phyloP scores from a whole-genome alignment of 2,797 vertebrate genomes.

The Poeciliopsis paucimaculata region DNA sequence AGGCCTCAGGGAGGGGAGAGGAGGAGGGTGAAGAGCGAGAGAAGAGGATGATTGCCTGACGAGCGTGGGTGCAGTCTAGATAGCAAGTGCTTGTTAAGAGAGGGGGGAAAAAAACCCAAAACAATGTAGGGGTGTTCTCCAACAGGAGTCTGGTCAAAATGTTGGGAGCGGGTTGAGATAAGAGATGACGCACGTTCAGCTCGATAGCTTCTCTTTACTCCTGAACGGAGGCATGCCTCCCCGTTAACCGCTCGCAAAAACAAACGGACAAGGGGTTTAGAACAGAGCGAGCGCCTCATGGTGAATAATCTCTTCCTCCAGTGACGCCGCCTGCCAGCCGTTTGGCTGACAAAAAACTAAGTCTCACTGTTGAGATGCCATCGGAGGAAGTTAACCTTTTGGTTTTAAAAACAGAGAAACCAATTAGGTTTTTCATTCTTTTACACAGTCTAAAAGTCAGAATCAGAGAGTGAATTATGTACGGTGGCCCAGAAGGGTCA shows the following conservation, averaged over 20 bases:
- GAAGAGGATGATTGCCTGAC: conserved; percentile 41
- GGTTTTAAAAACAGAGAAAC: not conserved
- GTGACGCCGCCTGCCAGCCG: not conserved
- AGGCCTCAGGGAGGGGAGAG: conserved; percentile 13
- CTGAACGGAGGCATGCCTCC: not conserved
- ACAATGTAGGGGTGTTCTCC: conserved; percentile 30
- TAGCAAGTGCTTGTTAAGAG: conserved; percentile 28
- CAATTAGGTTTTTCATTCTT: not conserved
- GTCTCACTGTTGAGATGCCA: not conserved
- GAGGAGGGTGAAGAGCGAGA: conserved; percentile 29
- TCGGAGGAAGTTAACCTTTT: not conserved
- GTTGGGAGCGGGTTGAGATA: conserved; percentile 11
- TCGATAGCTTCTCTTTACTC: conserved; percentile 6
- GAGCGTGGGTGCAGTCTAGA: conserved; percentile 37
- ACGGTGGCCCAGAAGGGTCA: no score
- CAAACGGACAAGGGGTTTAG: not conserved
- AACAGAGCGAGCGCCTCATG: not conserved
- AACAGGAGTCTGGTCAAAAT: conserved; percentile 28
- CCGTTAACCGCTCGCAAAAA: conserved; percentile 1
- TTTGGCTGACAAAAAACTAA: not conserved
- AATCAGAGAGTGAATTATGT: no score
- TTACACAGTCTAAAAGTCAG: not conserved
- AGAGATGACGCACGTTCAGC: conserved; percentile 7
- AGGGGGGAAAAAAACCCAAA: not conserved
- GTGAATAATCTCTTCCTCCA: not conserved